Conservation (phyloP, 2,113 vertebrate genomes). For the Gallinago media region DNA sequence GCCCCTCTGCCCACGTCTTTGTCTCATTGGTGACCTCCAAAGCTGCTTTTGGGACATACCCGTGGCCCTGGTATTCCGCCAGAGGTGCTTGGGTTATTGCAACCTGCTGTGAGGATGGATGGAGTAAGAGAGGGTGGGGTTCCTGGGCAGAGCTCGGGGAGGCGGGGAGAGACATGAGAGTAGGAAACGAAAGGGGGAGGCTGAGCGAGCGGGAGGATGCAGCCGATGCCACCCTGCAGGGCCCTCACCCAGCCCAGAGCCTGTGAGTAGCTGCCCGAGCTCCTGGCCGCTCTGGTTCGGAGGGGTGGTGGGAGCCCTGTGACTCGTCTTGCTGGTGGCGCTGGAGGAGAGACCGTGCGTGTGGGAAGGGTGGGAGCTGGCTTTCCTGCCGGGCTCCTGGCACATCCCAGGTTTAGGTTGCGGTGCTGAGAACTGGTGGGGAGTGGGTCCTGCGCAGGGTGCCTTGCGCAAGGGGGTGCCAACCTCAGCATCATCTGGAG, state of each 20-base stretch:
- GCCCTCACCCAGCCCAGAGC: constrained; percentile 2
- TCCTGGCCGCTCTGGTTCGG: background rate
- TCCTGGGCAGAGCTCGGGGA: accelerated
- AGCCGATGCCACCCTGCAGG: background rate
- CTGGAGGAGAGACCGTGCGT: accelerated
- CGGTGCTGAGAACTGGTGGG: background rate
- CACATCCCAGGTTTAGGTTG: background rate
- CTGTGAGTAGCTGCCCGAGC: background rate
- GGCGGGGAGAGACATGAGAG: background rate
- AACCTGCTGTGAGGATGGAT: background rate
- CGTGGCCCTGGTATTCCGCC: background rate
- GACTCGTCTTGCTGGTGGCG: background rate
- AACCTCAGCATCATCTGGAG: accelerated
- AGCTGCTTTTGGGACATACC: background rate
- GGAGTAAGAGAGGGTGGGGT: background rate
- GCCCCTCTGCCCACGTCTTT: background rate
- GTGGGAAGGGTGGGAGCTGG: background rate
- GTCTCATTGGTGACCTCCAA: background rate
- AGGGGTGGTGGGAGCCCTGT: background rate
- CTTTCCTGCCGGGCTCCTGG: background rate
- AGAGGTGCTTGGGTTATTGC: background rate
- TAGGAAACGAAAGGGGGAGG: background rate
- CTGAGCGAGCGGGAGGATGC: background rate
- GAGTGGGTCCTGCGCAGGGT: background rate
- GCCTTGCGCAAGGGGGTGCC: background rate